Evolutionary conservation across 2,888 invertebrate genomes (phyloP), one percentile per base, ranked within the genome.

Genomic region (Chrysopilus asiliformis): DNA sequence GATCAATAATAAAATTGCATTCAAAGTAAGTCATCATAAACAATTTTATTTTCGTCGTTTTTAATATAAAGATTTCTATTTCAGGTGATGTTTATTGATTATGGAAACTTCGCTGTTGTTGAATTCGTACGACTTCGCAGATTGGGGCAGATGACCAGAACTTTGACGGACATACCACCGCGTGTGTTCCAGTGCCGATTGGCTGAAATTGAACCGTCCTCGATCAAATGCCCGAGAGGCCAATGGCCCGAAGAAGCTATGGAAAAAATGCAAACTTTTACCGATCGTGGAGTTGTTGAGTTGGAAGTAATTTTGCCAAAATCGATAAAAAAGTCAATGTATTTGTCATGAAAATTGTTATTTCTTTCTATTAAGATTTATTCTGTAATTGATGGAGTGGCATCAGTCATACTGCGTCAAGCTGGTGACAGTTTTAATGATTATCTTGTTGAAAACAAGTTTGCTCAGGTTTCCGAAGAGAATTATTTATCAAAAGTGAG

Each of bases 21-120:
- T n/a, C n/a, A n/a, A n/a, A n/a, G n/a, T n/a, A n/a, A n/a, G n/a
- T n/a, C n/a, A n/a, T n/a, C n/a, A n/a, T n/a, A n/a, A n/a, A n/a
- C n/a, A n/a, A n/a, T n/a, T n/a, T n/a, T n/a, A n/a, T n/a, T n/a
- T n/a, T n/a, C n/a, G n/a, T n/a, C n/a, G n/a, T n/a, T n/a, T 14
- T 2, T 18, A 17, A 9, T 31, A 17, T 31, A 29, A 29, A 7
- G 9, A 24, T 40, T 18, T 30, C 41, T 30, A 31, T 53, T 53
- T 19, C 56, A 79, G 73, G 73, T 89, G 4, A 66, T 73, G 34
- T 87, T 79, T 55, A 72, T 90, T 34, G 91, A 93, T 64, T 80
- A 72, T 57, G 91, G 91, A 12, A 73, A 74, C 47, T 64, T 56
- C 13, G 68, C 61, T 0, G 58, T 63, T 27, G 60, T 79, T 20